Base-by-base conservation (phyloP, 2,113 vertebrate genomes). In the Sinocyclocheilus maitianheensis region DNA sequence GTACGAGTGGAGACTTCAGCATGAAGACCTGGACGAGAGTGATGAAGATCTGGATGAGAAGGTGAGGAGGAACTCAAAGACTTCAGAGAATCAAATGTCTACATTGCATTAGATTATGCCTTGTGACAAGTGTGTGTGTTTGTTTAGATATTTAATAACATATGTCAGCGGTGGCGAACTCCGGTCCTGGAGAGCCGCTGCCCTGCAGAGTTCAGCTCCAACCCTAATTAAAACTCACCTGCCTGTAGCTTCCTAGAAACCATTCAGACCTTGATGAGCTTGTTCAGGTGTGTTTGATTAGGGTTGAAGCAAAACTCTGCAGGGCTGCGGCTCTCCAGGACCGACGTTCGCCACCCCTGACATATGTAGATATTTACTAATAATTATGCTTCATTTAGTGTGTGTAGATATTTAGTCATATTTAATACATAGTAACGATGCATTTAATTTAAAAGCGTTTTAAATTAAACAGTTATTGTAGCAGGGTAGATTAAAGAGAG, bases 21-120 rank as follows among this genome's bases (percentile, higher is more conserved):
- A 97, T 0, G 97, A 98, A 92, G 98, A 99, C 92, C 91, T 99
- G 90, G 98, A 99, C 1, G 98, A 99, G 90, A 99, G 98, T 7
- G 98, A 99, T 4, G 98, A 99, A 67, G 98, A 99, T 84, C 91
- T 98, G 91, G 98, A 99, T 62, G 98, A 99, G 91, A 99, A 99
- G 91, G 91, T 97, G 63, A 94, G 95, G 14, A 51, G 48, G 20
- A 7, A 43, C 20, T 77, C 6, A 2, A 5, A 3, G 24, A 55
- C 71, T 24, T 84, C 51, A 46, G 20, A 13, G n/a, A 62, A 43
- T 0, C 3, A 67, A 11, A 18, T 18, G 7, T 60, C 10, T 78
- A 5, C 6, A 1, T 63, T 80, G 30, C 7, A 12, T 84, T 30
- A 51, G n/a, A 74, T 24, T 9, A n/a, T 10, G 24, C n/a, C 13